A percentile compares a stretch with the other conserved stretches of the same genome.
These are phyloP conservation scores for Alcis repandata DNA, from an alignment of 2,888 invertebrate species.

Conservation along the genomic window DNA sequence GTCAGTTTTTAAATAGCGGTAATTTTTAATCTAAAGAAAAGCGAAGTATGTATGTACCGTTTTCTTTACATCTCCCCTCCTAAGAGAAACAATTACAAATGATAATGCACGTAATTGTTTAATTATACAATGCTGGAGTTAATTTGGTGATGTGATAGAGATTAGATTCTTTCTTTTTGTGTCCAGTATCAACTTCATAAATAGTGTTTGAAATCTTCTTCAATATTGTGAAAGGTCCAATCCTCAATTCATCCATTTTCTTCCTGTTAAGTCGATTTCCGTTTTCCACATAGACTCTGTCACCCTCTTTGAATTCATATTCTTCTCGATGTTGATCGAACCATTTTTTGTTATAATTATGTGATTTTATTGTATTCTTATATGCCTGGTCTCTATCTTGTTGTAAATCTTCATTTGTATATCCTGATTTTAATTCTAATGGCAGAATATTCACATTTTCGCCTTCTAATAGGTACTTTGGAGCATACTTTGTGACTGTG, in stretches of 20 bases:
- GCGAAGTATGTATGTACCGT: too few relatives aligned
- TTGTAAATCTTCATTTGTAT: slow-evolving; percentile 29
- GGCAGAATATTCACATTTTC: too few relatives aligned
- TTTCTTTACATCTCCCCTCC: slow-evolving; percentile 12
- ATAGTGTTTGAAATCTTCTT: slow-evolving; percentile 50
- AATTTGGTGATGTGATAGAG: slow-evolving; percentile 14
- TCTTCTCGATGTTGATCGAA: slow-evolving; percentile 39
- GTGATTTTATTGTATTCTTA: slow-evolving; percentile 35
- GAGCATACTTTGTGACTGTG: slow-evolving; percentile 51
- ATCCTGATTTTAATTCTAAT: slow-evolving; percentile 31
- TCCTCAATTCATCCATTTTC: slow-evolving; percentile 52
- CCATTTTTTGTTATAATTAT: slow-evolving; percentile 45
- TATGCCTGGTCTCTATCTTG: slow-evolving; percentile 47
- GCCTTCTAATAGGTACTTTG: slow-evolving; percentile 43
- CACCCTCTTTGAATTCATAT: slow-evolving; percentile 39
- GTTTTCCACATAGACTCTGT: slow-evolving; percentile 46
- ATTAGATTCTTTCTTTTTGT: slow-evolving; percentile 46
- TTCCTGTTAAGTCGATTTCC: slow-evolving; percentile 45
- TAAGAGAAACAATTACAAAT: neutral
- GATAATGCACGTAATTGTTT: neutral
- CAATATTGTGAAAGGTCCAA: slow-evolving; percentile 46
- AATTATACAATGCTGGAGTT: neutral
- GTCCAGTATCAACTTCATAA: slow-evolving; percentile 29
- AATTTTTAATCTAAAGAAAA: too few relatives aligned
- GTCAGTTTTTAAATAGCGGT: too few relatives aligned